Evolutionary conservation across 1,140 invertebrate genomes (phyloP).

Genomic region (Phthorimaea operculella): DNA sequence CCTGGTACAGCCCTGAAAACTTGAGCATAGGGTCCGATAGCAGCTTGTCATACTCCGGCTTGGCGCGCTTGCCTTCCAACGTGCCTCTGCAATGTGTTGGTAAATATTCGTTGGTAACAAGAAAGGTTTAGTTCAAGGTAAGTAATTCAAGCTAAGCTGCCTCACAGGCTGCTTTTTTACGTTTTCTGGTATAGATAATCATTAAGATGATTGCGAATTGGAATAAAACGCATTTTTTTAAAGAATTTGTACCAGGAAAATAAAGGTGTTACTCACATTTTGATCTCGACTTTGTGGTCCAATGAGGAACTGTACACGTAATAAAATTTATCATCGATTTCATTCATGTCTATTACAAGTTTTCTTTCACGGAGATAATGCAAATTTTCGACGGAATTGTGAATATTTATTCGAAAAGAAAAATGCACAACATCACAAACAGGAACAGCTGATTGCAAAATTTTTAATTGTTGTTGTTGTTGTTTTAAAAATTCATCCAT

Average conservation of each 20-base stretch:
- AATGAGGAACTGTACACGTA: slow-evolving; percentile 94
- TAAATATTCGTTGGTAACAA: too few relatives aligned
- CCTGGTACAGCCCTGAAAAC: slow-evolving; percentile 88
- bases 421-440: neutral
- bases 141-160: too few relatives aligned
- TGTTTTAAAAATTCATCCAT: too few relatives aligned
- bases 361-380: neutral
- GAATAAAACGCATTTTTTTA: too few relatives aligned
- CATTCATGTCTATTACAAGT: slow-evolving; percentile 63
- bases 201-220: too few relatives aligned
- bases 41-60: slow-evolving; percentile 89
- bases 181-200: too few relatives aligned
- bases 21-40: slow-evolving; percentile 89
- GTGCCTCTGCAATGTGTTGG: slow-evolving; percentile 78
- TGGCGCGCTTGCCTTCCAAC: slow-evolving; percentile 88
- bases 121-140: too few relatives aligned
- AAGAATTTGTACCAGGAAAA: too few relatives aligned
- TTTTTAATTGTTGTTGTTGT: too few relatives aligned
- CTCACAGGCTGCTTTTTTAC: too few relatives aligned
- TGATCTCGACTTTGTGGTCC: slow-evolving; percentile 88
- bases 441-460: neutral
- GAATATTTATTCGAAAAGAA: neutral
- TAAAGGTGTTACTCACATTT: slow-evolving; percentile 81
- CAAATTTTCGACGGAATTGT: neutral
- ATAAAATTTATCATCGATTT: slow-evolving; percentile 80